Base-by-base conservation (phyloP, 1,140 invertebrate genomes). In the Batillaria attramentaria region DNA sequence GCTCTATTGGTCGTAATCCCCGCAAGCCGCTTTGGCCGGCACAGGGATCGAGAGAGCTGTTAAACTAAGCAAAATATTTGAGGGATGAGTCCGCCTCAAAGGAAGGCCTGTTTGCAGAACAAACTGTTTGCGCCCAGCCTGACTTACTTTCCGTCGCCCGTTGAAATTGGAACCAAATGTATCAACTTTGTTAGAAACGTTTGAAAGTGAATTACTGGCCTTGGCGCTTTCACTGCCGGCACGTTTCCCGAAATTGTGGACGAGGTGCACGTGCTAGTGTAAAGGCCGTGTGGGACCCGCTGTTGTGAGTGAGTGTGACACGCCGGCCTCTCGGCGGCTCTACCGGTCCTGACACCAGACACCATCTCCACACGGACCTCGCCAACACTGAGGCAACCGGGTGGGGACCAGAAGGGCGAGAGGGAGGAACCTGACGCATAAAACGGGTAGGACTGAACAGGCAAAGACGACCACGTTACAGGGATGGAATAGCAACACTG, bases 111-210 rank as follows among this genome's bases (percentile, higher is more conserved):
- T 75, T 75, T 75, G 73, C 73, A 18, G 73, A 75, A 75, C 73
- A 37, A 75, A 75, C 73, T 75, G 54, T 75, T 60, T 62, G 73
- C 73, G 8, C 18, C 20, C 46, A 57, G 54, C 54, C 37, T 75
- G 73, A 75, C 73, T 75, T 75, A 42, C 73, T 60, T 75, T 75
- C 54, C 33, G 54, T 6, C 1, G 35, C 33, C 35, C 54, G 54
- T 37, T 37, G 73, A 75, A 62, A 75, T 31, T 41, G 73, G 73
- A 42, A 42, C 20, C 73, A 35, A 65, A 75, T 75, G 73, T 75
- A 75, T 75, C 73, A 75, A 75, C 73, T 75, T 65, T n/a, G 73
- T 75, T 75, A 75, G 73, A 75, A 75, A 75, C 73, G 73, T 75
- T 75, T 75, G 73, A 75, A 75, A 75, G 73, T 42, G 73, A 75